phyloP scores from a whole-genome alignment of 2,888 invertebrate genomes.

The Erpobdella octoculata region DNA sequence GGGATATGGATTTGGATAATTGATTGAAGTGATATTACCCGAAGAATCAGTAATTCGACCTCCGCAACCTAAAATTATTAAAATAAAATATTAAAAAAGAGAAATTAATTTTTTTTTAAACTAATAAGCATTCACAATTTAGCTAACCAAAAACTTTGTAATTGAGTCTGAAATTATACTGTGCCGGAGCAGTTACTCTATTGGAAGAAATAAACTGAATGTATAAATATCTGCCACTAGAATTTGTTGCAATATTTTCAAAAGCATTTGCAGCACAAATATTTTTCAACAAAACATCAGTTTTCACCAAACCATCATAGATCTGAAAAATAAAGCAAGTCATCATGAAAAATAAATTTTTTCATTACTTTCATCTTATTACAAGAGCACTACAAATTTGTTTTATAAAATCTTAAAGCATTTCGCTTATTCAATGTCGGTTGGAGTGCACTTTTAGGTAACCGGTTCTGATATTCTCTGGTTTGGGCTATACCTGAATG shows the following conservation, averaged over 20 bases:
- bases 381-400: no score
- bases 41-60: neutral
- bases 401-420: no score
- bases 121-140: neutral
- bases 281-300: neutral
- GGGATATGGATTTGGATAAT: conserved; percentile 66
- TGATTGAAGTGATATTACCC: conserved; percentile 54
- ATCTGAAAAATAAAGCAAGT: no score
- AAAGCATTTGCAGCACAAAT: neutral
- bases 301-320: neutral
- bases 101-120: no score
- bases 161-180: neutral
- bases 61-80: conserved; percentile 1
- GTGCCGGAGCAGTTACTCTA: neutral
- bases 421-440: no score
- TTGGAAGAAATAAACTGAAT: neutral
- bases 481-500: no score
- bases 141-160: neutral
- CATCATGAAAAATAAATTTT: neutral
- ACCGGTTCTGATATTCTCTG: no score
- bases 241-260: neutral
- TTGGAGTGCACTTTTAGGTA: no score
- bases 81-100: no score
- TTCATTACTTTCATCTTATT: no score
- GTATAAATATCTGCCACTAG: neutral